Base-by-base conservation (phyloP, 2,797 vertebrate genomes). In the Brotula barbata region DNA sequence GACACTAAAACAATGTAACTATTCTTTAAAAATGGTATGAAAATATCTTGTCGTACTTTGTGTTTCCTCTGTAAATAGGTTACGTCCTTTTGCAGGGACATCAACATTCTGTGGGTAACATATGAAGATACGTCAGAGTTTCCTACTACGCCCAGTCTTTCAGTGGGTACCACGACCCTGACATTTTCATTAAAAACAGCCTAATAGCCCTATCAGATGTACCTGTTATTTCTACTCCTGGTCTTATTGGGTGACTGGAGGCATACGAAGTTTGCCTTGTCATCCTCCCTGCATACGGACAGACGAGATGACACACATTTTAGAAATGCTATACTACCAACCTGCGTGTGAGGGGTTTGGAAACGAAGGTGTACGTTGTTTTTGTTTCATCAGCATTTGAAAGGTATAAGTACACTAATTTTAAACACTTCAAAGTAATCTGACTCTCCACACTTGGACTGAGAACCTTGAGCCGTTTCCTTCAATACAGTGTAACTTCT, bases 151-250 rank as follows among this genome's bases (percentile, higher is more conserved):
- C 28, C 34, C 33, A 53, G 31, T 19, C n/a, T 25, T 23, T 31
- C 23, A 50, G 31, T 58, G 17, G 48, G 55, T 64, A 58, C 66
- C 51, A 70, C 54, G 42, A 50, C 50, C 43, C 21, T 63, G 69
- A 59, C 67, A 56, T 71, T 81, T 81, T 82, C 50, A 81, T 84
- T 80, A 78, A 77, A 80, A 74, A 41, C 67, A 71, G 43, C 42
- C 55, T 68, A 68, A 82, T 75, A 65, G 66, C 48, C 36, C 71
- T 61, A 63, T 80, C 75, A 80, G 50, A 68, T 66, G 51, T 39
- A 62, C 57, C 48, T 68, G 48, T 52, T 68, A 48, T 77, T 76
- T 55, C 62, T 73, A 23, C 52, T 66, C 15, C 56, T 21, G 16
- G 34, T 61, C 58, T 25, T 7, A 39, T 36, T 41, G 40, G 63